Evolutionary conservation across 2,797 vertebrate species (phyloP).

Genomic region (Channa striata): DNA sequence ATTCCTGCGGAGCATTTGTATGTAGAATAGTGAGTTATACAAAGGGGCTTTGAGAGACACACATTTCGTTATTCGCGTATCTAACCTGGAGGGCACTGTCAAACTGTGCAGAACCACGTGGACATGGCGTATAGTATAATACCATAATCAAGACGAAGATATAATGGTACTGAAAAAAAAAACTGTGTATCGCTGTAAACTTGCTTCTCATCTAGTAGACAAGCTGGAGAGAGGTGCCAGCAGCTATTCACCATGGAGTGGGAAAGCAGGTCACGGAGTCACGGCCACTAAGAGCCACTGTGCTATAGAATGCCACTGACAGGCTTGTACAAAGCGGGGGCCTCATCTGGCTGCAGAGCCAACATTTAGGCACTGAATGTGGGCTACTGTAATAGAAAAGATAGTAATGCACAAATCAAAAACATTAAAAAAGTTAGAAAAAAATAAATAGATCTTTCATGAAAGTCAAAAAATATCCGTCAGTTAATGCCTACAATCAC

Average conservation of each 20-base stretch:
- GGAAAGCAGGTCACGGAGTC: conserved; percentile 84
- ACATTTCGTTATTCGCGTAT: conserved; percentile 72
- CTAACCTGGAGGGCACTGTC: conserved; percentile 77
- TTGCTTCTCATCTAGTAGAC: conserved; percentile 79
- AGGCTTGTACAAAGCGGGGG: conserved; percentile 75
- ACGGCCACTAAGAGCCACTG: conserved; percentile 81
- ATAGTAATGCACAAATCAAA: conserved; percentile 43
- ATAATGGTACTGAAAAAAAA: conserved; percentile 63
- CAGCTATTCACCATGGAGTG: conserved; percentile 79
- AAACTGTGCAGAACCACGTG: conserved; percentile 69
- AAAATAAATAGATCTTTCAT: conserved; percentile 16
- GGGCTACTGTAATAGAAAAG: conserved; percentile 54
- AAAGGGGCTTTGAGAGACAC: conserved; percentile 60
- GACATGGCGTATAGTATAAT: conserved; percentile 72
- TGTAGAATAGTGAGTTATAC: conserved; percentile 34
- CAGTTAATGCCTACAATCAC: conserved; percentile 12
- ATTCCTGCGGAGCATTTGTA: conserved; percentile 54
- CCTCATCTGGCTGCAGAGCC: conserved; percentile 71
- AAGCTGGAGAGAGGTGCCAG: conserved; percentile 79
- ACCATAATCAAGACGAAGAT: conserved; percentile 80
- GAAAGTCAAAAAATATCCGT: background rate
- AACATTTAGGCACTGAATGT: conserved; percentile 56
- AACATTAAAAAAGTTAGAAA: conserved; percentile 21
- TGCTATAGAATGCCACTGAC: conserved; percentile 82
- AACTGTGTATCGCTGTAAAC: conserved; percentile 68